Conservation (phyloP, 2,888 invertebrate species). For the Nomada ruficornis region DNA sequence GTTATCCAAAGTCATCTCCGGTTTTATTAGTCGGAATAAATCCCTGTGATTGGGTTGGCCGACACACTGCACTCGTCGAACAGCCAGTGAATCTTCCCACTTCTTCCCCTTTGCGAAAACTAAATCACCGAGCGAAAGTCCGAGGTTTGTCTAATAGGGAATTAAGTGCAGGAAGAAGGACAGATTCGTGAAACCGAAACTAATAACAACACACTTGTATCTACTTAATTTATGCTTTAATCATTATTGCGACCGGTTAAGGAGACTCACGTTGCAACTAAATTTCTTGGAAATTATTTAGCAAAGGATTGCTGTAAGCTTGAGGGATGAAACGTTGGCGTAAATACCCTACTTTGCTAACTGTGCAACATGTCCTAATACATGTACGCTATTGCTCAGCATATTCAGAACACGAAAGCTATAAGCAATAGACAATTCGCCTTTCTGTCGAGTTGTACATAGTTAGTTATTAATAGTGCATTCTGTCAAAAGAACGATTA, state of each 20-base stretch:
- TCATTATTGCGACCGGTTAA: too few relatives aligned
- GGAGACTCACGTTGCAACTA: too few relatives aligned
- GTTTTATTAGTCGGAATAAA: conserved; percentile 62
- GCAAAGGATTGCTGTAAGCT: background rate
- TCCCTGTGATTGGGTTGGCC: conserved; percentile 45
- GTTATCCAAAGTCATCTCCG: conserved; percentile 62
- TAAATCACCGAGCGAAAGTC: too few relatives aligned
- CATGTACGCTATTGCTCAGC: background rate
- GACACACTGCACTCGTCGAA: conserved; percentile 15
- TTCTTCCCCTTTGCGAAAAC: background rate
- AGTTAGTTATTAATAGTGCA: background rate
- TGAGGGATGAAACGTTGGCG: background rate
- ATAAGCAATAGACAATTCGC: conserved; percentile 4
- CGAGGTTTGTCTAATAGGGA: too few relatives aligned
- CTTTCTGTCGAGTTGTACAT: background rate
- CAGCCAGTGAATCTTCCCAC: background rate
- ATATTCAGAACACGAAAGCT: conserved; percentile 6
- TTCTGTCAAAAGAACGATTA: too few relatives aligned
- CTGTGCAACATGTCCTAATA: background rate
- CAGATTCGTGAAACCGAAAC: too few relatives aligned
- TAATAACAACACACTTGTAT: too few relatives aligned
- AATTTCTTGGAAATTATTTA: too few relatives aligned
- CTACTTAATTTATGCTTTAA: too few relatives aligned
- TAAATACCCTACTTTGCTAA: too few relatives aligned
- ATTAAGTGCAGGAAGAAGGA: too few relatives aligned